Evolutionary conservation across 2,113 vertebrate genomes (phyloP).

Genomic region (Nansenia antarctica): DNA sequence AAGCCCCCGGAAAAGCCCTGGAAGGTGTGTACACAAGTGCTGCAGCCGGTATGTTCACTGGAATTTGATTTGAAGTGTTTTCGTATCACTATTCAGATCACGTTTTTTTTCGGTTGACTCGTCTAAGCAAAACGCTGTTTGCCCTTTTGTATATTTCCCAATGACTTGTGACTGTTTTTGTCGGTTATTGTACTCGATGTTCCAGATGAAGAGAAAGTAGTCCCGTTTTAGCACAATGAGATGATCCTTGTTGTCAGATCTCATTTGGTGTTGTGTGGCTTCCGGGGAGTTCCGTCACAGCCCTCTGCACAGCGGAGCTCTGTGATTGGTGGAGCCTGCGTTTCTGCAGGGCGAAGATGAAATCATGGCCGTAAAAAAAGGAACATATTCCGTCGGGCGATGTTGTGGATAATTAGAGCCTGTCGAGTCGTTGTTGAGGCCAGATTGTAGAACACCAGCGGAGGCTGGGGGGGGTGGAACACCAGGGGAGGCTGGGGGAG

Average conservation of each 20-base stretch:
- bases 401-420: slow-evolving; percentile 52
- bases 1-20: not conserved
- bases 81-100: not conserved
- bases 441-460: not conserved
- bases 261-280: slow-evolving; percentile 63
- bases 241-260: slow-evolving; percentile 70
- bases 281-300: slow-evolving; percentile 48
- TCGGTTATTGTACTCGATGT: slow-evolving; percentile 36
- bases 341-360: slow-evolving; percentile 52
- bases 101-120: not conserved
- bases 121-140: not conserved
- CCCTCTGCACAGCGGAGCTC: slow-evolving; percentile 46
- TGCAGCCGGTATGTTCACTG: not conserved
- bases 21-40: not conserved
- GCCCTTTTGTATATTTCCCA: not conserved
- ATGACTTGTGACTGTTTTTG: not conserved
- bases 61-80: not conserved
- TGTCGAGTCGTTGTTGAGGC: not conserved
- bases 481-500: too few relatives aligned
- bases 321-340: slow-evolving; percentile 49
- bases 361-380: slow-evolving; percentile 59
- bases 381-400: slow-evolving; percentile 66
- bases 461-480: too few relatives aligned
- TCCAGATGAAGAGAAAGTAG: slow-evolving; percentile 19
- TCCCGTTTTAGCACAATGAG: slow-evolving; percentile 55